phyloP scores from a whole-genome alignment of 2,888 invertebrate genomes.

The Cecidostiba fungosa region DNA sequence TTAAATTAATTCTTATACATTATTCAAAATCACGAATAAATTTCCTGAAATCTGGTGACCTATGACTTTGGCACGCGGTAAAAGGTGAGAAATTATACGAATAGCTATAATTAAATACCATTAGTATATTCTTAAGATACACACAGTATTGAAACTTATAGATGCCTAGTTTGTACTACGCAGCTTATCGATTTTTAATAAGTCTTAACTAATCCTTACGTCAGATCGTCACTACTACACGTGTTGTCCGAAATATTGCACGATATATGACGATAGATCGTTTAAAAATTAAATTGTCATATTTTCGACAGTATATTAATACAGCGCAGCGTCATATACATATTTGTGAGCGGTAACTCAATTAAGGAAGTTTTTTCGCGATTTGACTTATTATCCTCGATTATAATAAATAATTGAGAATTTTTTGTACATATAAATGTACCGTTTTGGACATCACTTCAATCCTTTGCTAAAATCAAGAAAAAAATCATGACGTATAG shows the following conservation, averaged over 20 bases:
- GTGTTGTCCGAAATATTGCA: not conserved
- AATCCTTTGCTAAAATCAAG: not conserved
- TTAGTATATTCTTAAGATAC: not conserved
- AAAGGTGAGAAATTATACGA: too few relatives aligned
- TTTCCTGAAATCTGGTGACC: not conserved
- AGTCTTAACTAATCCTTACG: not conserved
- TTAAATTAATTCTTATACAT: not conserved
- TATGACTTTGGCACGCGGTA: not conserved
- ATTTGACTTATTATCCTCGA: not conserved
- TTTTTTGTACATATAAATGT: not conserved
- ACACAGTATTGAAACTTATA: not conserved
- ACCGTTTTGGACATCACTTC: not conserved
- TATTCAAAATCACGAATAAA: not conserved
- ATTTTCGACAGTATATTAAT: conserved; percentile 1
- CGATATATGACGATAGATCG: not conserved
- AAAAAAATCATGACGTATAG: not conserved
- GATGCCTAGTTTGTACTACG: not conserved
- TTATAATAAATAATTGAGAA: not conserved
- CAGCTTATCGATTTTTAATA: conserved; percentile 5
- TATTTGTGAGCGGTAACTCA: not conserved
- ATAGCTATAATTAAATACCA: not conserved
- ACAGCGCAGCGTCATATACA: not conserved
- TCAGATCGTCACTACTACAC: not conserved
- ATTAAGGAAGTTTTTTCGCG: not conserved
- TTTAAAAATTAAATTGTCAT: not conserved